Evolutionary conservation across 2,888 invertebrate genomes (phyloP).

Genomic region (Ptilodon capucinus): DNA sequence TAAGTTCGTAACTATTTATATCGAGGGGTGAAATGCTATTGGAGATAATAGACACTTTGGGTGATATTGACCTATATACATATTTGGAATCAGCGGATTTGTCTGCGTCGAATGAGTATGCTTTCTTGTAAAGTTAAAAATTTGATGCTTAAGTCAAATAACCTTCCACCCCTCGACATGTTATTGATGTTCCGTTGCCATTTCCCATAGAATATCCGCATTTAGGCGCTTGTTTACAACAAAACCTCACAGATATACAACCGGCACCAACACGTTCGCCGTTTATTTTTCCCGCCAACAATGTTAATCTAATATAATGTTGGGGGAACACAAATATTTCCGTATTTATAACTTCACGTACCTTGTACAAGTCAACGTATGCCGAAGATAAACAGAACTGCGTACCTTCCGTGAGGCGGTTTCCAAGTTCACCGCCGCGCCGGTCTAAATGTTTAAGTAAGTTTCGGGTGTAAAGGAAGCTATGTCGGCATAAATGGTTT

Average conservation of each 20-base stretch:
- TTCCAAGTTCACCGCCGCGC: slow-evolving; percentile 19
- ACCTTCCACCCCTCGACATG: too few species aligned
- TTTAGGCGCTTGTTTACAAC: slow-evolving; percentile 33
- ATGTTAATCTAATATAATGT: slow-evolving; percentile 18
- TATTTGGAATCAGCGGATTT: too few species aligned
- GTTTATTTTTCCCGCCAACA: slow-evolving; percentile 21
- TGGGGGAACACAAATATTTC: slow-evolving; percentile 14
- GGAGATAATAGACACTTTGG: too few species aligned
- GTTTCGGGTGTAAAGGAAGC: slow-evolving; percentile 7
- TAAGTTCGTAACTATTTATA: too few species aligned
- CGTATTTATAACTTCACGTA: slow-evolving; percentile 21
- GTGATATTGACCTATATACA: too few species aligned
- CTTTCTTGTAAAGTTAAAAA: too few species aligned
- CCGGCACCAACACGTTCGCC: slow-evolving; percentile 13
- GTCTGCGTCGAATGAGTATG: too few species aligned
- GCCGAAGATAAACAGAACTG: slow-evolving; percentile 29
- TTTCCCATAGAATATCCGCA: slow-evolving; percentile 38
- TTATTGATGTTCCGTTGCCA: too few species aligned
- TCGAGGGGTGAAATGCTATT: too few species aligned
- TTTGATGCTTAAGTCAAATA: too few species aligned
- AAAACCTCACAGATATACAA: slow-evolving; percentile 16
- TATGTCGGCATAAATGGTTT: neutral
- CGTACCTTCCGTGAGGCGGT: slow-evolving; percentile 26
- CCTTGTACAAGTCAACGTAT: slow-evolving; percentile 30
- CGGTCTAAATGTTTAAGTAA: slow-evolving; percentile 31